phyloP scores from a whole-genome alignment of 2,797 vertebrate species.

The Picus viridis region DNA sequence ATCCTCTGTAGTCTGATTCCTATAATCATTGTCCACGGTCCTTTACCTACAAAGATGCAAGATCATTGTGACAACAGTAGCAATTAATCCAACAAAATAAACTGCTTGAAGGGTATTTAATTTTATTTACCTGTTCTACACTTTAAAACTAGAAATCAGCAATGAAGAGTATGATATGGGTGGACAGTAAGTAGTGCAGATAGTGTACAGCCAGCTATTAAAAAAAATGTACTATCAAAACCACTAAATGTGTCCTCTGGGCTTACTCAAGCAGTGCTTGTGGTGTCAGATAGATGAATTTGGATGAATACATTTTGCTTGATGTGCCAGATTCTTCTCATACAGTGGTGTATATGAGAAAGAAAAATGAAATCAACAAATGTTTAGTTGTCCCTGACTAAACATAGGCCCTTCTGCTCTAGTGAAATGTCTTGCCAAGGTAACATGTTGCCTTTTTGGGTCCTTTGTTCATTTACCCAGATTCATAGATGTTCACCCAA shows the following conservation, averaged over 20 bases:
- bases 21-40: background rate
- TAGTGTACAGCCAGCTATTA: background rate
- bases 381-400: background rate
- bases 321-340: background rate
- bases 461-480: background rate
- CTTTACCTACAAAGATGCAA: background rate
- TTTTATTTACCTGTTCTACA: background rate
- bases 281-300: background rate
- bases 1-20: background rate
- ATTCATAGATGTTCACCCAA: background rate
- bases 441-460: background rate
- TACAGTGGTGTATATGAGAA: background rate
- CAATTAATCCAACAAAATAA: background rate
- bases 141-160: background rate
- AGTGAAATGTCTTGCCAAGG: background rate
- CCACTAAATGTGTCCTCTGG: background rate
- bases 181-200: background rate
- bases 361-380: background rate
- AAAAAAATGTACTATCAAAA: background rate
- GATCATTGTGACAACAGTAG: background rate
- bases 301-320: background rate
- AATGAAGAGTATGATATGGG: background rate
- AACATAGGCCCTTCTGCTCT: background rate
- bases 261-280: background rate
- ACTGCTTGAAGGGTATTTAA: background rate